Conservation (phyloP, 2,797 vertebrate species). For the Ceryle rudis region DNA sequence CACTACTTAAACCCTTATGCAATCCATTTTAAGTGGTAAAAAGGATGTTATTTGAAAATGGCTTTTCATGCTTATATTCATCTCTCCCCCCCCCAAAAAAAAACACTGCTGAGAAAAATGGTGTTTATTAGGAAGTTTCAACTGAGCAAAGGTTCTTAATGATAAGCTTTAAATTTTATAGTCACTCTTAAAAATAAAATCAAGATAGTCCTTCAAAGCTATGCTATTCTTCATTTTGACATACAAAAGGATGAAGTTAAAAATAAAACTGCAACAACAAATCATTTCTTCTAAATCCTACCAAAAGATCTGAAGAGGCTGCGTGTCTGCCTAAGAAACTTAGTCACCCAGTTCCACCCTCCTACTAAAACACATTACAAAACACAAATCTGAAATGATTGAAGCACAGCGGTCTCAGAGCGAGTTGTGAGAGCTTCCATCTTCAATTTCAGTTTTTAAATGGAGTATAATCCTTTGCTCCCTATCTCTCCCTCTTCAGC, state of each 20-base stretch:
- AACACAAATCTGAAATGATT: not conserved
- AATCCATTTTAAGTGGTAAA: not conserved
- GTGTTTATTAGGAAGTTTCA: not conserved
- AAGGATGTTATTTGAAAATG: not conserved
- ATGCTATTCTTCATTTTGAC: not conserved
- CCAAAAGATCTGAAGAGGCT: not conserved
- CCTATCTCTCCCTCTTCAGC: not conserved
- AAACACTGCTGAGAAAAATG: not conserved
- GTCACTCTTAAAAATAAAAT: not conserved
- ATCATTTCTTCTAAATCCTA: not conserved
- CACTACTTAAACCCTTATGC: not conserved
- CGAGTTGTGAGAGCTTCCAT: not conserved
- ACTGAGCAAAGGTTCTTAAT: not conserved
- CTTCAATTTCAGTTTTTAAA: not conserved
- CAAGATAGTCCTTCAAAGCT: not conserved
- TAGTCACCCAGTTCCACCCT: not conserved
- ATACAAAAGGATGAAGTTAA: not conserved
- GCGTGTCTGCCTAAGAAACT: not conserved
- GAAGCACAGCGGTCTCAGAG: not conserved
- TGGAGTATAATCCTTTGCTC: not conserved
- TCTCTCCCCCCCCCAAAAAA: not conserved
- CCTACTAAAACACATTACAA: not conserved
- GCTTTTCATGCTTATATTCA: not conserved
- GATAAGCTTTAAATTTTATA: not conserved
- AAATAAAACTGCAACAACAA: not conserved